These are phyloP conservation scores for Syngnathus acus DNA, from an alignment of 2,797 vertebrate species.

Conservation along the genomic window DNA sequence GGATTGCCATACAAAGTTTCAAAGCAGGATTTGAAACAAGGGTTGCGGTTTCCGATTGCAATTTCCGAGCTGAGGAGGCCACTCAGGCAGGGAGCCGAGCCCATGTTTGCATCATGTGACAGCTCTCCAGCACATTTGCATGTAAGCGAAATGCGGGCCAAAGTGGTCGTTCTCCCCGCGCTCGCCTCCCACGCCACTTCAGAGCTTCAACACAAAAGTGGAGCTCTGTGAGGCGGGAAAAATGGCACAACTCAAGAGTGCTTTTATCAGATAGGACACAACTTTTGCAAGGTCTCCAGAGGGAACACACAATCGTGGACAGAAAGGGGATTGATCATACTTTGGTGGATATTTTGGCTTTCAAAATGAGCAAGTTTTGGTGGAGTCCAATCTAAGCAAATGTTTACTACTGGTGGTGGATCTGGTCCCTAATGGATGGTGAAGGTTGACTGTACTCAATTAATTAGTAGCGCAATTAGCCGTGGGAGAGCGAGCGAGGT, in stretches of 20 bases:
- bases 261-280: neutral
- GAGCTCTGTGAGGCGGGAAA: neutral
- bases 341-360: no score
- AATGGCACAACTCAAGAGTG: neutral
- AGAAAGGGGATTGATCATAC: no score
- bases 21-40: neutral
- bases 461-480: neutral
- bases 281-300: neutral
- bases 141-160: neutral
- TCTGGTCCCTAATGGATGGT: neutral
- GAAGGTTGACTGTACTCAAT: neutral
- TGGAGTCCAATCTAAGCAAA: neutral
- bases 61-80: neutral
- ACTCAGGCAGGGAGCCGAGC: neutral
- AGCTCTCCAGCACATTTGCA: neutral
- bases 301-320: no score
- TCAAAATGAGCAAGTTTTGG: neutral
- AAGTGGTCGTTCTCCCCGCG: neutral
- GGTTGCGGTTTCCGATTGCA: neutral
- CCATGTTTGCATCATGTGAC: neutral
- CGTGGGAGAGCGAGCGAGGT: neutral
- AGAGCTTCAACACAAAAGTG: neutral
- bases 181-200: conserved; percentile 2
- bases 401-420: neutral
- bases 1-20: neutral